Evolutionary conservation across 2,113 vertebrate species (phyloP).

Genomic region (Mormyrus iriodes): DNA sequence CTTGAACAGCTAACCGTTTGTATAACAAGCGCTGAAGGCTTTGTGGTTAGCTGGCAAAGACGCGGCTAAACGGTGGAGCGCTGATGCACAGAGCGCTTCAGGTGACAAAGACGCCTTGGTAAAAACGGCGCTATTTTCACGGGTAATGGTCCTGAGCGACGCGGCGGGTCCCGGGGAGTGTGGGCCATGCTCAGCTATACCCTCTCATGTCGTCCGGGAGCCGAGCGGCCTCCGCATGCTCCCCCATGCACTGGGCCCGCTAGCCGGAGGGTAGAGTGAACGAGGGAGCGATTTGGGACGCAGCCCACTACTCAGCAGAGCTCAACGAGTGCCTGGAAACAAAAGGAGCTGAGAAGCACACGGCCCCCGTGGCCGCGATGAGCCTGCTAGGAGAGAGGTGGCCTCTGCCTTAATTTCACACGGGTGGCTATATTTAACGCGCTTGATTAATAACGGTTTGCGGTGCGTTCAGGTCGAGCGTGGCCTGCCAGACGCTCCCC

Average conservation of each 20-base stretch:
- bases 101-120: not conserved
- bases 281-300: slow-evolving; percentile 16
- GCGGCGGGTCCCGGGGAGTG: not conserved
- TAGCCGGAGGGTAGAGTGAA: slow-evolving; percentile 11
- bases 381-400: not conserved
- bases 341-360: not conserved
- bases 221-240: not conserved
- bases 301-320: slow-evolving; percentile 3
- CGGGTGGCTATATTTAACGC: not conserved
- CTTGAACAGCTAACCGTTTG: not conserved
- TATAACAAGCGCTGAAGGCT: not conserved
- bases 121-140: not conserved
- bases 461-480: not conserved
- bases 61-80: not conserved
- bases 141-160: not conserved
- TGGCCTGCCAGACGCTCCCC: not conserved
- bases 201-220: not conserved
- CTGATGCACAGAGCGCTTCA: not conserved
- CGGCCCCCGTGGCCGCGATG: not conserved
- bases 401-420: not conserved
- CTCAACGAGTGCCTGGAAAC: slow-evolving; percentile 2
- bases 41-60: not conserved
- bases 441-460: slow-evolving; percentile 11
- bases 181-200: not conserved
- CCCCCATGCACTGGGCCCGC: not conserved